phyloP scores from a whole-genome alignment of 2,113 vertebrate species.

The Hyperopisus bebe region DNA sequence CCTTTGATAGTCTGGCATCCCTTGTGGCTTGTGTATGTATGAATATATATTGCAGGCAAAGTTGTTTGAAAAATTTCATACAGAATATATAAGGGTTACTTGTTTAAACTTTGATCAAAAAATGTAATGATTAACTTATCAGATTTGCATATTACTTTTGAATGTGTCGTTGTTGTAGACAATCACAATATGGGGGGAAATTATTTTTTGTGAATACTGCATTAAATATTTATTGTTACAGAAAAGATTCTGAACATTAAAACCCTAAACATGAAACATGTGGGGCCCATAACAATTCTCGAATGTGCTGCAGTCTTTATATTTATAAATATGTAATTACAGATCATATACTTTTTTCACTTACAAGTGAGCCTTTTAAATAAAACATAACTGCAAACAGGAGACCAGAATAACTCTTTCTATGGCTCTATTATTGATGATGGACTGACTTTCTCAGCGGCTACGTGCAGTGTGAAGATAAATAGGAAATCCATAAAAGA shows the following conservation, averaged over 20 bases:
- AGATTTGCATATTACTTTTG: constrained; percentile 2
- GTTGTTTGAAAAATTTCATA: neutral
- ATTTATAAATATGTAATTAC: constrained; percentile 14
- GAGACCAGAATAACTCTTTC: constrained; percentile 20
- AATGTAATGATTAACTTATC: neutral
- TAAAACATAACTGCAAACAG: constrained; percentile 36
- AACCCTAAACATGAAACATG: constrained; percentile 26
- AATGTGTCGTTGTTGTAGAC: constrained; percentile 8
- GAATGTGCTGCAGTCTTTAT: constrained; percentile 21
- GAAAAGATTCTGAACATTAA: constrained; percentile 22
- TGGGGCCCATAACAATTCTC: constrained; percentile 19
- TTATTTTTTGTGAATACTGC: constrained; percentile 5
- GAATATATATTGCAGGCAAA: neutral
- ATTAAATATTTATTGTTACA: constrained; percentile 31
- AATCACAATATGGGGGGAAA: neutral
- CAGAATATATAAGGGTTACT: neutral
- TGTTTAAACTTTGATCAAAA: neutral
- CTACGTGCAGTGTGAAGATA: constrained; percentile 24
- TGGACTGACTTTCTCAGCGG: neutral
- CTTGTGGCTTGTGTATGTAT: neutral
- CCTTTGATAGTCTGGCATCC: neutral
- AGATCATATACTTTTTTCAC: constrained; percentile 24
- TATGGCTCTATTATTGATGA: constrained; percentile 30
- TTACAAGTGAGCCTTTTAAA: constrained; percentile 32
- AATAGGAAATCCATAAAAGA: constrained; percentile 21